Evolutionary conservation across 2,113 vertebrate species (phyloP).

Genomic region (Coryphaenoides rupestris): DNA sequence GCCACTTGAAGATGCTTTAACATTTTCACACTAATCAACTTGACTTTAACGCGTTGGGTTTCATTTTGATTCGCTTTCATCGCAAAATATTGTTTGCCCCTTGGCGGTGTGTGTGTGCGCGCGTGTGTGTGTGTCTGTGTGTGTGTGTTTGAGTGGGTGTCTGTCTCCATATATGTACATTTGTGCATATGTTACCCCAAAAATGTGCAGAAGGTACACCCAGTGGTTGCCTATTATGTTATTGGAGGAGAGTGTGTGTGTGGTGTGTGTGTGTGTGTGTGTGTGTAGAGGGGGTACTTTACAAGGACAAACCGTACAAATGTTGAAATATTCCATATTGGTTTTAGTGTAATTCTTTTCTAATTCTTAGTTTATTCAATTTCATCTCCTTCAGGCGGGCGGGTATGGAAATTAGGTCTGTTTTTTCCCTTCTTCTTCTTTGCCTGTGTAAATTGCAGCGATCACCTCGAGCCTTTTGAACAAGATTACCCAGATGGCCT

Average conservation of each 20-base stretch:
- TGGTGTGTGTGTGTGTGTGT: not conserved
- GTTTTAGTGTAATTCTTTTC: constrained; percentile 79
- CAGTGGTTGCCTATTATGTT: not conserved
- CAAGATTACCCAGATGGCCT: constrained; percentile 82
- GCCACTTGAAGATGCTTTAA: constrained; percentile 67
- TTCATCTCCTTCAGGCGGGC: constrained; percentile 74
- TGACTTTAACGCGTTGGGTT: constrained; percentile 75
- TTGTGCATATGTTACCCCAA: constrained; percentile 39
- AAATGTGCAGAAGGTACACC: constrained; percentile 36
- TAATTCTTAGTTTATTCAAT: constrained; percentile 80
- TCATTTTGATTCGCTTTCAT: constrained; percentile 76
- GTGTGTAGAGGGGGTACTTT: constrained; percentile 34
- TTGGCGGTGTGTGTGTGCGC: constrained; percentile 41
- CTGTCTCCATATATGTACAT: constrained; percentile 22
- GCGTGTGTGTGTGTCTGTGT: constrained; percentile 15
- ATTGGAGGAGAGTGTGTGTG: not conserved
- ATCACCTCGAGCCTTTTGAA: constrained; percentile 79
- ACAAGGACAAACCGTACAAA: constrained; percentile 72
- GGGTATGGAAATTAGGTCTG: constrained; percentile 77
- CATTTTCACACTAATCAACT: constrained; percentile 74
- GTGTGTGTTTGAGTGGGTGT: constrained; percentile 18
- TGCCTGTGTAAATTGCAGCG: constrained; percentile 77
- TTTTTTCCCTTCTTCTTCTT: constrained; percentile 51
- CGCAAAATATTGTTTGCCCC: constrained; percentile 67
- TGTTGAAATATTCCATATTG: constrained; percentile 78